Percentiles rank a stretch among this genome's conserved stretches.
Evolutionary conservation across 2,113 vertebrate species (phyloP).

Genomic region (Bubo blakistoni): DNA sequence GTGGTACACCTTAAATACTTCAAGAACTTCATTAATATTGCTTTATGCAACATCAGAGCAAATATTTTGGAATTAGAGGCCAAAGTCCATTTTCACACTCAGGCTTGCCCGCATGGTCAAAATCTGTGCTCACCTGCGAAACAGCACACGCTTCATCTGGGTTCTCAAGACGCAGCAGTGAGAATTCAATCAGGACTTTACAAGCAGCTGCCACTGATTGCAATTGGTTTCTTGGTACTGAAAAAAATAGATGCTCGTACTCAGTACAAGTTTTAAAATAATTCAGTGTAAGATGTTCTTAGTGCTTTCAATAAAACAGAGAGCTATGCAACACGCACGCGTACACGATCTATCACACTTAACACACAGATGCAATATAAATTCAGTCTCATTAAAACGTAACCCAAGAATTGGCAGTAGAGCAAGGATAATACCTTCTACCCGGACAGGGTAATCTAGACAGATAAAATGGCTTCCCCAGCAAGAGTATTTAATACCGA

Average conservation of each 20-base stretch:
- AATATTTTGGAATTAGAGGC: background rate
- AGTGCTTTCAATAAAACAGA: background rate
- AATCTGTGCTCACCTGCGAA: conserved; percentile 84
- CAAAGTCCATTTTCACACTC: background rate
- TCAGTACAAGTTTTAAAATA: background rate
- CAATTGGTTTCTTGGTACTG: conserved; percentile 95
- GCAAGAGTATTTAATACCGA: background rate
- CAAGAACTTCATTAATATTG: background rate
- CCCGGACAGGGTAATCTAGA: background rate
- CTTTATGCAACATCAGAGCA: background rate
- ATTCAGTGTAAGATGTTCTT: background rate
- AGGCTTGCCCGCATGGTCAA: background rate
- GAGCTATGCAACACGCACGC: background rate
- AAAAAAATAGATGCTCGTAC: background rate
- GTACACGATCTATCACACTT: background rate
- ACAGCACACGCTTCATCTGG: conserved; percentile 98
- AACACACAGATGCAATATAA: background rate
- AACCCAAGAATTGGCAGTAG: background rate
- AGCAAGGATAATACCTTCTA: background rate
- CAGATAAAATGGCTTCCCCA: background rate
- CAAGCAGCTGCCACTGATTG: conserved; percentile 95
- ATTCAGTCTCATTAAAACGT: background rate
- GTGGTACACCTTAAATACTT: background rate
- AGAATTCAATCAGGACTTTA: conserved; percentile 98
- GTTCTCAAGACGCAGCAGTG: conserved; percentile 92